phyloP scores from a whole-genome alignment of 1,140 invertebrate genomes.

The Tetragnatha versicolor region DNA sequence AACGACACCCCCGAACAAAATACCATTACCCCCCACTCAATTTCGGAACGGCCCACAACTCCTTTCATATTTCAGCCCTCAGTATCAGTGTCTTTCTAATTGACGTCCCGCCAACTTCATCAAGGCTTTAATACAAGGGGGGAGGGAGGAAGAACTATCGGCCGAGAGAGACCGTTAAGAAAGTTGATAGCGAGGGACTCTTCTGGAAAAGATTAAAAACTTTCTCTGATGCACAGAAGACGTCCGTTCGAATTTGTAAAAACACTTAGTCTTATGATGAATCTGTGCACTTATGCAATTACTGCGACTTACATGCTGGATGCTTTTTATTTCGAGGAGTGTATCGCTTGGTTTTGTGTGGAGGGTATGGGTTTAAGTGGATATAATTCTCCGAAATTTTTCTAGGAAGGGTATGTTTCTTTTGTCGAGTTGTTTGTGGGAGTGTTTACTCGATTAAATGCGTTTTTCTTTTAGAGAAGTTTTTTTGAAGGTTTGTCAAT shows the following conservation, averaged over 20 bases:
- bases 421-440: no score
- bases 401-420: no score
- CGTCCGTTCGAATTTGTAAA: constrained; percentile 7
- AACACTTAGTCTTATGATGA: not conserved
- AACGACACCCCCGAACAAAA: no score
- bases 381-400: no score
- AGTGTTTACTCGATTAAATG: no score
- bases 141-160: not conserved
- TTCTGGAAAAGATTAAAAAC: not conserved
- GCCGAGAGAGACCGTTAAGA: not conserved
- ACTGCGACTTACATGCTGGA: not conserved
- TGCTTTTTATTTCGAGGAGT: no score
- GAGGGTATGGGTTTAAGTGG: no score
- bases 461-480: no score
- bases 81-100: constrained; percentile 36
- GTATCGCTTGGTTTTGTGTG: no score
- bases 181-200: constrained; percentile 6
- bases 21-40: not conserved
- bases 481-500: no score
- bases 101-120: constrained; percentile 47
- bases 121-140: not conserved
- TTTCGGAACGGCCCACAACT: not conserved
- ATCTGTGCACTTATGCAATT: not conserved
- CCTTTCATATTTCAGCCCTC: not conserved
- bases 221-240: not conserved